Conservation (phyloP, 1,140 invertebrate species). For the Pogonomyrmex barbatus region DNA sequence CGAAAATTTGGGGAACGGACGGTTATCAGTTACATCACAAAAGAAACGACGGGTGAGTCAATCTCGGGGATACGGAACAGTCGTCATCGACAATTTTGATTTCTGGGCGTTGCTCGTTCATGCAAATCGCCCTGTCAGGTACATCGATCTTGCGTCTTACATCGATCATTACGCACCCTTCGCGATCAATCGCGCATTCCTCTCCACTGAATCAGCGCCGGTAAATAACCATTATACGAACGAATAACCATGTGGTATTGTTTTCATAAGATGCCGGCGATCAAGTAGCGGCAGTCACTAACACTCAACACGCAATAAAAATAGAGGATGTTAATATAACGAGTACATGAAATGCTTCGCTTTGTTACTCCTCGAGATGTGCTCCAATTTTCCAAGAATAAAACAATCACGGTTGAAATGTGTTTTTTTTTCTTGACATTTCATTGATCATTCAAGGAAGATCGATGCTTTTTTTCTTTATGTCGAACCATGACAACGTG, state of each 20-base stretch:
- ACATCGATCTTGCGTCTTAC: conserved; percentile 57
- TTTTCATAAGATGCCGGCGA: conserved; percentile 46
- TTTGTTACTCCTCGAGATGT: conserved; percentile 22
- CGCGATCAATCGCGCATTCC: conserved; percentile 61
- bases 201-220: conserved; percentile 57
- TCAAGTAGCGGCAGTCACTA: neutral
- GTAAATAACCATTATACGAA: conserved; percentile 56
- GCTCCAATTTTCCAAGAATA: conserved; percentile 8
- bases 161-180: conserved; percentile 62
- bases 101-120: conserved; percentile 58
- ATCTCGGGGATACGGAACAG: neutral
- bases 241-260: conserved; percentile 43
- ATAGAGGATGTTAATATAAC: conserved; percentile 43
- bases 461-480: neutral
- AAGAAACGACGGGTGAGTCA: conserved; percentile 8
- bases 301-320: conserved; percentile 22
- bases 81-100: conserved; percentile 62
- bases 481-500: neutral
- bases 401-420: conserved; percentile 1
- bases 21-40: neutral
- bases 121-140: conserved; percentile 63
- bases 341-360: conserved; percentile 18
- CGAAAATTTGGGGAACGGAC: neutral
- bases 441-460: neutral
- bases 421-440: neutral